Percentiles rank a stretch among this genome's conserved stretches.
These are phyloP conservation scores for Meloe dianella DNA, from an alignment of 2,888 invertebrate genomes.

Conservation along the genomic window DNA sequence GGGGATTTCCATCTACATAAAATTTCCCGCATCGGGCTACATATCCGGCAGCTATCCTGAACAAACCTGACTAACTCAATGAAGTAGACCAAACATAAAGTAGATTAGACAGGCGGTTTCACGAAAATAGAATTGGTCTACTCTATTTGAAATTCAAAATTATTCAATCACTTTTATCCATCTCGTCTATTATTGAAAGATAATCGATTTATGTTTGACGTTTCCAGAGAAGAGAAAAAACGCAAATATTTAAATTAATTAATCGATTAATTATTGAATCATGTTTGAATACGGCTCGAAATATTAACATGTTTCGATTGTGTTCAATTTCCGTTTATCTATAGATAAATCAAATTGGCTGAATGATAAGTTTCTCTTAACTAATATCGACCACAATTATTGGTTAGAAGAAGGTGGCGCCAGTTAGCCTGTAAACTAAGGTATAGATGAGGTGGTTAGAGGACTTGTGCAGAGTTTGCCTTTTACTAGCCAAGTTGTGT, in stretches of 20 bases:
- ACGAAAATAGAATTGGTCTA: conserved; percentile 54
- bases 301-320: too few species aligned
- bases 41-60: conserved; percentile 45
- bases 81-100: conserved; percentile 57
- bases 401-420: conserved; percentile 45
- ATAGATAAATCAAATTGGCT: neutral
- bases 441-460: conserved; percentile 47
- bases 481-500: conserved; percentile 42
- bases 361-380: conserved; percentile 17
- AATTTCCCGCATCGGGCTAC: conserved; percentile 38
- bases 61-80: conserved; percentile 52
- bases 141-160: conserved; percentile 55
- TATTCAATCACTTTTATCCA: conserved; percentile 50
- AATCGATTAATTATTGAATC: neutral
- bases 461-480: conserved; percentile 46
- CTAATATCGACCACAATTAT: conserved; percentile 40
- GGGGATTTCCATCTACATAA: conserved; percentile 34
- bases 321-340: neutral
- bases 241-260: neutral
- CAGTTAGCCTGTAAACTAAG: conserved; percentile 50
- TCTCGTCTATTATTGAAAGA: conserved; percentile 41
- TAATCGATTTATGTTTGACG: conserved; percentile 18
- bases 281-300: neutral
- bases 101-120: conserved; percentile 56
- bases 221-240: neutral